Evolutionary conservation across 2,888 invertebrate species (phyloP).

Genomic region (Tetragnatha montana): DNA sequence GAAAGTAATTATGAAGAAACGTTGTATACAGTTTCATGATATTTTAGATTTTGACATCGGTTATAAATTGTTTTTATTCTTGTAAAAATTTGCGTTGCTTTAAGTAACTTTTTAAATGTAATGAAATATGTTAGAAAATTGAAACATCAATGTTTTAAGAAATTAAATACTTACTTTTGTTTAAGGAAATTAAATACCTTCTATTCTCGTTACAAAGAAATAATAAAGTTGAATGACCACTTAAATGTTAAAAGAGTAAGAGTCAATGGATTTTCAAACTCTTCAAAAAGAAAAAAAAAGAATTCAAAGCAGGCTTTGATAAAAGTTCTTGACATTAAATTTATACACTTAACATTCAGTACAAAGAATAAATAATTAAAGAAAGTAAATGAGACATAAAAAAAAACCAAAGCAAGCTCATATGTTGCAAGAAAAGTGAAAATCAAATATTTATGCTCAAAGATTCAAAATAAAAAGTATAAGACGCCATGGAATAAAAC

Average conservation of each 20-base stretch:
- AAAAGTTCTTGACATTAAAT: neutral
- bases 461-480: conserved; percentile 21
- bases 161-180: too few relatives aligned
- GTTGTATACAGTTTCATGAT: too few relatives aligned
- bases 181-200: too few relatives aligned
- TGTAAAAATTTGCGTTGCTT: too few relatives aligned
- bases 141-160: too few relatives aligned
- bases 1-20: too few relatives aligned
- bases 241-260: neutral
- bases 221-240: neutral
- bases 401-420: neutral
- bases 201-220: neutral
- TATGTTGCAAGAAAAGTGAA: conserved; percentile 40
- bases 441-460: conserved; percentile 49
- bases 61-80: too few relatives aligned
- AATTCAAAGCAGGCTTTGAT: neutral
- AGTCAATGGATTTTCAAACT: neutral
- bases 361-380: neutral
- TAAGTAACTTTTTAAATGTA: too few relatives aligned
- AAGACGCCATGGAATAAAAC: neutral
- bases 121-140: too few relatives aligned
- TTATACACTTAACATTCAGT: neutral
- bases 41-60: too few relatives aligned
- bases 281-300: neutral
- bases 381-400: neutral